Evolutionary conservation across 2,797 vertebrate species (phyloP).

Genomic region (Kryptopterus vitreolus): DNA sequence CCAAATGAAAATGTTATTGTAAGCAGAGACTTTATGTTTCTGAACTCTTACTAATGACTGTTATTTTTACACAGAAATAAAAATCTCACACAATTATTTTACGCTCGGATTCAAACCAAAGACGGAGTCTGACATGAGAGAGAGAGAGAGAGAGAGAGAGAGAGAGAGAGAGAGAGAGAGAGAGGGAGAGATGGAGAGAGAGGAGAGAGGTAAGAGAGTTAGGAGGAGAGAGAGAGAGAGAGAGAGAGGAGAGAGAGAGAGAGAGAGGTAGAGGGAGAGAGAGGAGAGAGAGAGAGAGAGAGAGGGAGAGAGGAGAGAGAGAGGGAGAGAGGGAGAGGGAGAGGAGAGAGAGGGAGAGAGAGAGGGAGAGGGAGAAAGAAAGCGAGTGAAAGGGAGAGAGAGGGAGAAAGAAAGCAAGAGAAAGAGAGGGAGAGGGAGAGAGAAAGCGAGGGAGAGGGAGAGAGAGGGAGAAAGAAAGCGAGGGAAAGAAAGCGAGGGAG

Average conservation of each 20-base stretch:
- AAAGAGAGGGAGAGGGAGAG: too few relatives aligned
- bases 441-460: too few relatives aligned
- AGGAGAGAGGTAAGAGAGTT: not conserved
- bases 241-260: not conserved
- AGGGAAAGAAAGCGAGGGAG: too few relatives aligned
- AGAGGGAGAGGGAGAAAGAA: too few relatives aligned
- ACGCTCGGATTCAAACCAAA: slow-evolving; percentile 17
- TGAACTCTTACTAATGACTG: slow-evolving; percentile 10
- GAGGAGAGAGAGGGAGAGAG: too few relatives aligned
- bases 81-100: slow-evolving; percentile 33
- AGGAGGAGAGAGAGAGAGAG: not conserved
- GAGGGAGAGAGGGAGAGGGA: too few relatives aligned
- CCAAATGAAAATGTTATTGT: slow-evolving; percentile 25
- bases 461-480: too few relatives aligned
- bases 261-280: too few relatives aligned
- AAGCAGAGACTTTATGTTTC: not conserved
- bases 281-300: too few relatives aligned
- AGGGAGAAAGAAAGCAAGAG: too few relatives aligned
- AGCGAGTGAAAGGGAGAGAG: too few relatives aligned
- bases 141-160: not conserved
- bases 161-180: not conserved
- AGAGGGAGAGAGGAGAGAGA: too few relatives aligned
- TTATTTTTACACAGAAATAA: slow-evolving; percentile 39
- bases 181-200: not conserved
- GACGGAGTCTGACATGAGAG: not conserved